phyloP scores from a whole-genome alignment of 1,140 invertebrate genomes.

The Cardiocondyla obscurior region DNA sequence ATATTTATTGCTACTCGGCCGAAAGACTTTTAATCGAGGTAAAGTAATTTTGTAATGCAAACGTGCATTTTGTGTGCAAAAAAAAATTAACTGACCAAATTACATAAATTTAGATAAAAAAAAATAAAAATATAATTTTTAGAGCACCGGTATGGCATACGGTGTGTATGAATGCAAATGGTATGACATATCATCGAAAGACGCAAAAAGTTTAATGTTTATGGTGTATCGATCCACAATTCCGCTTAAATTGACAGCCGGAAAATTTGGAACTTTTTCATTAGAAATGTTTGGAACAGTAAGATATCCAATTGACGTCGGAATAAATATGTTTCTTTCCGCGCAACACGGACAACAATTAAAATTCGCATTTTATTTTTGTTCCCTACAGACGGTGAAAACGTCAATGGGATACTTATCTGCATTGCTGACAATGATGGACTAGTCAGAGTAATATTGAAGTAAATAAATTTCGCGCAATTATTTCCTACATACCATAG shows the following conservation, averaged over 20 bases:
- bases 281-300: constrained; percentile 6
- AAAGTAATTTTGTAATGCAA: constrained; percentile 11
- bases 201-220: constrained; percentile 6
- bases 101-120: too few relatives aligned
- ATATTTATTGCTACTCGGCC: constrained; percentile 58
- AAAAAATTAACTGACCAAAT: too few relatives aligned
- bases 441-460: neutral
- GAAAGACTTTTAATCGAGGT: constrained; percentile 49
- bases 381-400: neutral
- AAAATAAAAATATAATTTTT: too few relatives aligned
- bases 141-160: constrained; percentile 7
- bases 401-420: constrained; percentile 25
- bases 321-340: neutral
- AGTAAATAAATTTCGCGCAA: neutral
- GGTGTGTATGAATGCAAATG: constrained; percentile 14
- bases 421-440: constrained; percentile 5
- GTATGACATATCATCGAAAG: neutral
- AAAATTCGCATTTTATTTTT: neutral
- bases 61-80: neutral
- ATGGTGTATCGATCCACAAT: constrained; percentile 10
- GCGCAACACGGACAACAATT: too few relatives aligned
- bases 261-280: constrained; percentile 20
- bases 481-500: too few relatives aligned
- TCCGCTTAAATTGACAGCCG: constrained; percentile 16
- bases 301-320: neutral